These are phyloP conservation scores for Tryphoninae sp. DNA, from an alignment of 2,888 invertebrate species.

Conservation along the genomic window DNA sequence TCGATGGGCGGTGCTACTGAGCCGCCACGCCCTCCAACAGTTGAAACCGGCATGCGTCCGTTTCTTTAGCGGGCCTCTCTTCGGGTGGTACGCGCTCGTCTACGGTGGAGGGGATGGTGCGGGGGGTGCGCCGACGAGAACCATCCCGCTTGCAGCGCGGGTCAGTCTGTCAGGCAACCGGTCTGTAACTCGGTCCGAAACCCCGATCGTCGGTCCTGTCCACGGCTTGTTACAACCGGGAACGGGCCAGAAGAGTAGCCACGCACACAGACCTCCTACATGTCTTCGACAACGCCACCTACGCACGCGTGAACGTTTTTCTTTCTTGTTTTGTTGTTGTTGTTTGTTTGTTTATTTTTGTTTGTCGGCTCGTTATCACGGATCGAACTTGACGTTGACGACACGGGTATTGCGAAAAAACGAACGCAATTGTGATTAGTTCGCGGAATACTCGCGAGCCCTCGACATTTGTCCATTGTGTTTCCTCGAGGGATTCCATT, in stretches of 20 bases:
- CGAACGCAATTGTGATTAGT: no score
- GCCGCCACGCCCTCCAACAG: slow-evolving; percentile 37
- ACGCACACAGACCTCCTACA: slow-evolving; percentile 64
- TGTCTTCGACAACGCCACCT: slow-evolving; percentile 60
- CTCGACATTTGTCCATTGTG: background rate
- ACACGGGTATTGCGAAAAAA: no score
- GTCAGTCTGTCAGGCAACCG: slow-evolving; percentile 81
- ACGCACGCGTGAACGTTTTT: slow-evolving; percentile 51
- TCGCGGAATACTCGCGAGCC: no score
- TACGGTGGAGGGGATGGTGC: slow-evolving; percentile 37
- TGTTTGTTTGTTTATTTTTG: background rate
- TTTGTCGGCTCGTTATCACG: background rate
- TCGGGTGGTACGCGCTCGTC: slow-evolving; percentile 7
- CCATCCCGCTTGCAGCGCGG: slow-evolving; percentile 78
- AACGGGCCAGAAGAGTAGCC: slow-evolving; percentile 65
- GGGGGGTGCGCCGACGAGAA: slow-evolving; percentile 74
- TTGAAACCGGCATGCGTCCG: slow-evolving; percentile 15
- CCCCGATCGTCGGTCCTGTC: slow-evolving; percentile 79
- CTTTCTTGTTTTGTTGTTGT: background rate
- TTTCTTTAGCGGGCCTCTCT: slow-evolving; percentile 35
- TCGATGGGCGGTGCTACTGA: slow-evolving; percentile 32
- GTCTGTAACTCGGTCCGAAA: slow-evolving; percentile 75
- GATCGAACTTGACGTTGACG: no score
- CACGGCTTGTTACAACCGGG: slow-evolving; percentile 62
- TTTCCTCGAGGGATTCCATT: background rate